phyloP scores from a whole-genome alignment of 2,113 vertebrate genomes.

The Neotoma lepida region DNA sequence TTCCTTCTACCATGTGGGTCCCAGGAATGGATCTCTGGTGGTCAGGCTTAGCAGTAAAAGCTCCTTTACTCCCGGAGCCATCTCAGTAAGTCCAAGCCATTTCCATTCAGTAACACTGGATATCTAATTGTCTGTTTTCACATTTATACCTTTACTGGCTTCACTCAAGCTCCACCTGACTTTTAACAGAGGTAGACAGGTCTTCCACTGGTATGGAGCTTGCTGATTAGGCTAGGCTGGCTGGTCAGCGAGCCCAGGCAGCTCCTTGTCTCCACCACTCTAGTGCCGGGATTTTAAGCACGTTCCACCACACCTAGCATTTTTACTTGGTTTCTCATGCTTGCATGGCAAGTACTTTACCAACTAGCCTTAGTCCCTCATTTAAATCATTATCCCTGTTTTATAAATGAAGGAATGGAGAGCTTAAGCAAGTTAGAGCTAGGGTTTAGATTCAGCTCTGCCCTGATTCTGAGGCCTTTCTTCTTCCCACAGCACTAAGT shows the following conservation, averaged over 20 bases:
- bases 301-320: neutral
- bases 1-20: neutral
- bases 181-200: neutral
- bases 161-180: neutral
- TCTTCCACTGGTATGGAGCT: neutral
- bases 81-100: neutral
- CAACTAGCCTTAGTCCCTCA: neutral
- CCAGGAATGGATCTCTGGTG: neutral
- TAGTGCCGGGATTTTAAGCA: neutral
- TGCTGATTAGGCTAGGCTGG: neutral
- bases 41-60: neutral
- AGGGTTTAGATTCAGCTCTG: neutral
- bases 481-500: constrained; percentile 1
- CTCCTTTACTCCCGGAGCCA: neutral
- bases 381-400: neutral
- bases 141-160: neutral
- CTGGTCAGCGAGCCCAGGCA: neutral
- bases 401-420: constrained; percentile 31
- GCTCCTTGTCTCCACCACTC: neutral
- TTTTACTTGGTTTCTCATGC: neutral
- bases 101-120: neutral
- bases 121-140: neutral
- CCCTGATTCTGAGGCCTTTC: constrained; percentile 9
- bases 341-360: neutral
- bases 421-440: constrained; percentile 1